Conservation (phyloP, 1,140 invertebrate species). For the Gryon sp. region DNA sequence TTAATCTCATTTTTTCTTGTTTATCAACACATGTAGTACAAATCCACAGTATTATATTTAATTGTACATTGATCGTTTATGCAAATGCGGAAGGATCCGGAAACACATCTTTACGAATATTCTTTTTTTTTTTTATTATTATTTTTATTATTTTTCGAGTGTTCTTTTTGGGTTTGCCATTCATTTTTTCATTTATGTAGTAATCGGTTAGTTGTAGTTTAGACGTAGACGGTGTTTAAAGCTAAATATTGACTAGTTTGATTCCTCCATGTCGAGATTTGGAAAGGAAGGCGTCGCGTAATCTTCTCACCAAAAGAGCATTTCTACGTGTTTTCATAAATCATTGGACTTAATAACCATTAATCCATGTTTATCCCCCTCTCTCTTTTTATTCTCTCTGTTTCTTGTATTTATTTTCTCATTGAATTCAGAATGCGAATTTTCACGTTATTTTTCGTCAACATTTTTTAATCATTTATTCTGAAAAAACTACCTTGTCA, state of each 20-base stretch:
- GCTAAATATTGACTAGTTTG: constrained; percentile 80
- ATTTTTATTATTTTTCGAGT: constrained; percentile 51
- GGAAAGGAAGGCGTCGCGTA: constrained; percentile 56
- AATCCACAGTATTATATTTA: constrained; percentile 65
- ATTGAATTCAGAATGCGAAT: constrained; percentile 39
- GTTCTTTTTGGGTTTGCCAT: constrained; percentile 55
- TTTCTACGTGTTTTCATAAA: constrained; percentile 51
- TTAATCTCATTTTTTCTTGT: constrained; percentile 39
- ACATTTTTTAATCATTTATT: constrained; percentile 56
- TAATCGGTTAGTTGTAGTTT: constrained; percentile 64
- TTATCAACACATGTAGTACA: constrained; percentile 66
- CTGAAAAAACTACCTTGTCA: constrained; percentile 66
- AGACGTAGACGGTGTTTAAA: constrained; percentile 74
- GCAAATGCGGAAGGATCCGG: constrained; percentile 64
- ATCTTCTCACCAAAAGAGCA: constrained; percentile 50
- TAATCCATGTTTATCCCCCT: constrained; percentile 16
- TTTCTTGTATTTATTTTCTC: background rate
- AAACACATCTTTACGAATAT: constrained; percentile 59
- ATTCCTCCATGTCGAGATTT: constrained; percentile 63
- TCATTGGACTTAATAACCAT: constrained; percentile 33
- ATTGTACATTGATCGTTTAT: constrained; percentile 64
- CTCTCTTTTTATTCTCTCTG: constrained; percentile 9
- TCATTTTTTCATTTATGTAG: constrained; percentile 56
- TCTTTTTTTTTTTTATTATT: constrained; percentile 27
- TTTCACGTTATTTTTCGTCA: constrained; percentile 51